Evolutionary conservation across 2,113 vertebrate species (phyloP).

Genomic region (Crocuta crocuta): DNA sequence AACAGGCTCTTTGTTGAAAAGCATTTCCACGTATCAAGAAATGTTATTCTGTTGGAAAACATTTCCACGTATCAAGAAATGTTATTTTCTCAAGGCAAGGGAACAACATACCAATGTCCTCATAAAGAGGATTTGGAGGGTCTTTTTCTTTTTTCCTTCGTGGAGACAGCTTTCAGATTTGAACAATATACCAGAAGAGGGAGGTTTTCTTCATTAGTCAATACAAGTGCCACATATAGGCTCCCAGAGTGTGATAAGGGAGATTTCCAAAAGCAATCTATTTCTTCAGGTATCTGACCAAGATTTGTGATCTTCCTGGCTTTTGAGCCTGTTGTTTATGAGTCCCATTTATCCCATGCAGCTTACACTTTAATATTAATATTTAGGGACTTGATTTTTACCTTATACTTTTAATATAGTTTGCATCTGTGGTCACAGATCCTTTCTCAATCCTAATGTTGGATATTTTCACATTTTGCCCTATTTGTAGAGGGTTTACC

Average conservation of each 20-base stretch:
- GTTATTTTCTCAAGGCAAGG: slow-evolving; percentile 24
- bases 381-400: not conserved
- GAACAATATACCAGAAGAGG: slow-evolving; percentile 8
- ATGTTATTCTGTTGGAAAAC: slow-evolving; percentile 42
- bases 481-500: slow-evolving; percentile 12
- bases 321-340: not conserved
- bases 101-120: not conserved
- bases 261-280: not conserved
- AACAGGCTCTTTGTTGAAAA: slow-evolving; percentile 60
- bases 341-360: not conserved
- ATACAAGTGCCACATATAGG: not conserved
- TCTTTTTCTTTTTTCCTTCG: not conserved
- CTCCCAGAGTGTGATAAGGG: not conserved
- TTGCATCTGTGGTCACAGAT: not conserved
- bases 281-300: not conserved
- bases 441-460: not conserved
- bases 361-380: not conserved
- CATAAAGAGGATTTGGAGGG: not conserved
- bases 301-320: not conserved
- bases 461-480: not conserved
- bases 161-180: slow-evolving; percentile 22
- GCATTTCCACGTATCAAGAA: slow-evolving; percentile 19
- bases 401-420: not conserved
- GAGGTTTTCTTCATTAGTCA: not conserved
- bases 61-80: slow-evolving; percentile 56